phyloP scores from a whole-genome alignment of 2,888 invertebrate species.

The Tinea semifulvella region DNA sequence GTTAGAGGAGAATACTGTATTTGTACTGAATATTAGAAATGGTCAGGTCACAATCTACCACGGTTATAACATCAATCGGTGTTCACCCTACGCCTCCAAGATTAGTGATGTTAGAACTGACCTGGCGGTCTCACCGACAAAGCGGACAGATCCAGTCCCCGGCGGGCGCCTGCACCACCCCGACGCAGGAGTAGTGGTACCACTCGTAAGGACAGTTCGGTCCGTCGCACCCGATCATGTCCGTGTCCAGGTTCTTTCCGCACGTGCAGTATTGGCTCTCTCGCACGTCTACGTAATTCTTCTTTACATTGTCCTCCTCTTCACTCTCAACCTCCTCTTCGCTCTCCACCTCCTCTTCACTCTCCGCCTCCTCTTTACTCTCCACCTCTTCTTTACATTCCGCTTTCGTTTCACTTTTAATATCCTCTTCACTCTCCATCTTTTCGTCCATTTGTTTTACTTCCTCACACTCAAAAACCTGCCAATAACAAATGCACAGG shows the following conservation, averaged over 20 bases:
- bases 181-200: conserved; percentile 45
- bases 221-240: conserved; percentile 48
- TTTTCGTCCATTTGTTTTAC: too few species aligned
- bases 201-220: conserved; percentile 33
- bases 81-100: too few species aligned
- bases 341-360: neutral
- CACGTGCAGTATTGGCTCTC: conserved; percentile 29
- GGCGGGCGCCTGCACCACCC: conserved; percentile 32
- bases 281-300: conserved; percentile 9
- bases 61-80: too few species aligned
- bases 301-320: neutral
- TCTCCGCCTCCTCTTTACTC: neutral
- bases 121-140: conserved; percentile 26
- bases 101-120: too few species aligned
- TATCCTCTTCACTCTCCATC: too few species aligned
- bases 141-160: conserved; percentile 43
- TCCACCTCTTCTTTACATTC: too few species aligned
- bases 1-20: too few species aligned
- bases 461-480: too few species aligned
- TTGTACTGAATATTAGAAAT: too few species aligned
- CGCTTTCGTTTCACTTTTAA: too few species aligned
- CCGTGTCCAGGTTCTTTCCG: conserved; percentile 29
- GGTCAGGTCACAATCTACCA: too few species aligned
- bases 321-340: neutral
- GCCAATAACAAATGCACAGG: too few species aligned